Evolutionary conservation across 2,888 invertebrate species (phyloP).

Genomic region (Lordiphosa andalusiaca): DNA sequence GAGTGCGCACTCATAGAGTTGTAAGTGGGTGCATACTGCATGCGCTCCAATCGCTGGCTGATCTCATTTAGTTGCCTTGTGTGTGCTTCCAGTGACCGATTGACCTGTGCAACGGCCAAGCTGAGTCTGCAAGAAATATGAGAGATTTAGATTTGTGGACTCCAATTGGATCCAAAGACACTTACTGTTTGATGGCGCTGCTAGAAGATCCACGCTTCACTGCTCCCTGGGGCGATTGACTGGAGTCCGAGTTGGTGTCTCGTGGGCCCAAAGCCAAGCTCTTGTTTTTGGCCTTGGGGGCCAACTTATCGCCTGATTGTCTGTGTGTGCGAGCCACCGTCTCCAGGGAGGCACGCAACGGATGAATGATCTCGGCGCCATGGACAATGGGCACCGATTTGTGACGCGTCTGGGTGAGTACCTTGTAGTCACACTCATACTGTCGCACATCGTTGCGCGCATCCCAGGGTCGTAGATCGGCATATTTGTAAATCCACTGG

Average conservation of each 20-base stretch:
- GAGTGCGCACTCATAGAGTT: slow-evolving; percentile 27
- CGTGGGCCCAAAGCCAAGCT: slow-evolving; percentile 69
- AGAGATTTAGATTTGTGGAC: no score
- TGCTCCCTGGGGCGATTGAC: slow-evolving; percentile 79
- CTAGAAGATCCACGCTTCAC: slow-evolving; percentile 44
- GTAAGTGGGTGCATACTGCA: slow-evolving; percentile 71
- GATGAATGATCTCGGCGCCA: slow-evolving; percentile 22
- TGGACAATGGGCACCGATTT: slow-evolving; percentile 83
- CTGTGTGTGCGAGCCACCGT: slow-evolving; percentile 9
- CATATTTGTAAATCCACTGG: slow-evolving; percentile 88
- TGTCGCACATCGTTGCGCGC: slow-evolving; percentile 91
- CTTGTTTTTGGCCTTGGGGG: slow-evolving; percentile 52
- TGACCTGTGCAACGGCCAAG: slow-evolving; percentile 81
- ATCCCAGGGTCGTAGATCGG: slow-evolving; percentile 94
- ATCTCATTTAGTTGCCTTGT: slow-evolving; percentile 80
- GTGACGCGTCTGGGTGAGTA: slow-evolving; percentile 89
- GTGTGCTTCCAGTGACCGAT: slow-evolving; percentile 82
- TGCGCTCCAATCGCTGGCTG: slow-evolving; percentile 73
- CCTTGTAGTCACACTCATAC: slow-evolving; percentile 90
- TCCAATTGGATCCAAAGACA: not conserved
- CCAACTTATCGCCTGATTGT: slow-evolving; percentile 18
- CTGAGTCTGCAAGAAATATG: slow-evolving; percentile 78
- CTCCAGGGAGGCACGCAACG: slow-evolving; percentile 26
- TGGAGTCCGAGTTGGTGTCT: slow-evolving; percentile 82
- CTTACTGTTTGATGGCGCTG: slow-evolving; percentile 62